Evolutionary conservation across 2,113 vertebrate species (phyloP), one percentile per base, ranked within the genome.

Genomic region (Trichechus manatus): DNA sequence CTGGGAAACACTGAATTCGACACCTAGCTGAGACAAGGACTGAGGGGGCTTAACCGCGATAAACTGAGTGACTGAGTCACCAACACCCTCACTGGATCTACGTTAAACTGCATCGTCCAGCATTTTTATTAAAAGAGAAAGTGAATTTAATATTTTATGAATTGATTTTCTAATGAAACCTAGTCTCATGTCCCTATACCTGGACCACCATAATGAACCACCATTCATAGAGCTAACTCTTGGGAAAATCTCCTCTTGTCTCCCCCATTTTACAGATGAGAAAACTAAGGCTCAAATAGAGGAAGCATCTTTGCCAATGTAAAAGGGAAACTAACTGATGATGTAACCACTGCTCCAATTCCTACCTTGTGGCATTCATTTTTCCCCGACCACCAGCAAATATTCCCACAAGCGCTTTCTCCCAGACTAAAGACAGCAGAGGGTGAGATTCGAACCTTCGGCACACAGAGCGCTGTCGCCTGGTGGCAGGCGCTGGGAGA

Each of bases 391-490:
- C 36, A 81, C 42, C 91, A 50, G 11, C 80, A 78, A 61, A 78
- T 7, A 64, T n/a, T 86, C 36, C 19, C 72, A 3, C 23, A 0
- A 4, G 23, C 6, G 2, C 23, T 36, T 66, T 36, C 59, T 83
- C 68, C 44, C 33, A 22, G 36, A 39, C 23, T 31, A 42, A 44
- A 20, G n/a, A 23, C 10, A 4, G 17, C 84, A 11, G 10, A 42
- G 23, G n/a, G 33, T 9, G 9, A 33, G 64, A 50, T 17, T 0
- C 42, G 5, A 84, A 61, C 44, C 72, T 33, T 29, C 33, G 6
- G 17, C 11, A 2, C 1, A 9, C 0, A 0, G 11, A 36, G 39
- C 2, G 8, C 1, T 14, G 78, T 4, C 9, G 10, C 68, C 29
- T 5, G 27, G 87, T 0, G 47, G 79, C 50, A 6, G 1, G 20